Percentiles rank a stretch among this genome's conserved stretches.
phyloP scores from a whole-genome alignment of 2,888 invertebrate genomes.

The Trileptium ribeirensis region DNA sequence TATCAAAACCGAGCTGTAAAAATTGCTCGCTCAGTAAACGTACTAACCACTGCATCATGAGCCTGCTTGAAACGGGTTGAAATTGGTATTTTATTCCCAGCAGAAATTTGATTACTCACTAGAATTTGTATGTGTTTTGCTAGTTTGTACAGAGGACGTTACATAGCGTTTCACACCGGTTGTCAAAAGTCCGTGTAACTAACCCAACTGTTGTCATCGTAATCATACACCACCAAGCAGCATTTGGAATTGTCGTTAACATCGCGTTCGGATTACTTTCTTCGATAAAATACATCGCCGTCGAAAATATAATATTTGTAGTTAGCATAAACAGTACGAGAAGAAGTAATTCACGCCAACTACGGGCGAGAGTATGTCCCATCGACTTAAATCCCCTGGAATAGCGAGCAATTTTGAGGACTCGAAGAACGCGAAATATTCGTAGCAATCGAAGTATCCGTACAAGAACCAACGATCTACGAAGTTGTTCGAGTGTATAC shows the following conservation, averaged over 20 bases:
- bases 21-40: too few relatives aligned
- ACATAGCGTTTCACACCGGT: too few relatives aligned
- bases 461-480: background rate
- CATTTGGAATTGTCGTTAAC: constrained; percentile 20
- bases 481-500: background rate
- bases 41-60: too few relatives aligned
- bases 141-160: too few relatives aligned
- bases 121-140: too few relatives aligned
- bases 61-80: too few relatives aligned
- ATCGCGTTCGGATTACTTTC: constrained; percentile 3
- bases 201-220: constrained; percentile 27
- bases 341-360: background rate
- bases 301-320: constrained; percentile 4
- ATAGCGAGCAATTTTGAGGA: constrained; percentile 16
- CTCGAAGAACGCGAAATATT: constrained; percentile 17
- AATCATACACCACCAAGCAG: constrained; percentile 26
- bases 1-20: too few relatives aligned
- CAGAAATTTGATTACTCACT: too few relatives aligned
- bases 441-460: background rate
- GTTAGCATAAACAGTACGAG: constrained; percentile 6
- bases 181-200: background rate
- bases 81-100: too few relatives aligned
- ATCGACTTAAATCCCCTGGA: constrained; percentile 6
- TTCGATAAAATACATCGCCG: constrained; percentile 15
- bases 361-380: background rate